Percentiles rank a stretch among this genome's conserved stretches.
Evolutionary conservation across 2,888 invertebrate species (phyloP).

Genomic region (Lobophora halterata): DNA sequence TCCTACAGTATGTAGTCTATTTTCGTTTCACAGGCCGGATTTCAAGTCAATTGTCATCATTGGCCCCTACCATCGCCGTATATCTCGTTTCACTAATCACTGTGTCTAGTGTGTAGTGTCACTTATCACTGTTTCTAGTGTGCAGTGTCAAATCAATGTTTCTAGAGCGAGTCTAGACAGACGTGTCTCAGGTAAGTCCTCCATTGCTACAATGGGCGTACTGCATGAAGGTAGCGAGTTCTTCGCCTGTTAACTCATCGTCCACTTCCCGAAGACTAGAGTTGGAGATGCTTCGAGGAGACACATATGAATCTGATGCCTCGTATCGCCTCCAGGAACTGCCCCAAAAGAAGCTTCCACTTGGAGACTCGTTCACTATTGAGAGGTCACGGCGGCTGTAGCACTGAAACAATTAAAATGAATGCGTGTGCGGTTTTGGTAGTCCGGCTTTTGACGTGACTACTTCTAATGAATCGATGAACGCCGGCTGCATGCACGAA

Average conservation of each 20-base stretch:
- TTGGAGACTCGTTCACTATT: slow-evolving; percentile 63
- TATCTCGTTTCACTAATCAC: not conserved
- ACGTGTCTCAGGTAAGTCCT: slow-evolving; percentile 68
- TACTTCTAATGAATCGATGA: too few relatives aligned
- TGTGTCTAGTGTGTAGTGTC: too few relatives aligned
- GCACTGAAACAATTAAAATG: slow-evolving; percentile 45
- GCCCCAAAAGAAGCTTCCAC: slow-evolving; percentile 60
- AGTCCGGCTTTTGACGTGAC: too few relatives aligned
- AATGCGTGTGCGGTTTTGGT: too few relatives aligned
- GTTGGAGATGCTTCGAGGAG: slow-evolving; percentile 84
- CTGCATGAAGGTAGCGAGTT: slow-evolving; percentile 85
- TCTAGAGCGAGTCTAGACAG: slow-evolving; percentile 36
- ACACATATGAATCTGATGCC: slow-evolving; percentile 67
- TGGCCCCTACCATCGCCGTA: not conserved
- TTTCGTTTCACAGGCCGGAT: too few relatives aligned
- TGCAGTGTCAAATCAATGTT: not conserved
- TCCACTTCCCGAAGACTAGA: slow-evolving; percentile 88
- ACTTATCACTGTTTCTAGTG: slow-evolving; percentile 3
- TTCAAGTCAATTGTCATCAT: not conserved
- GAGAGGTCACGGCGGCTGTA: slow-evolving; percentile 58
- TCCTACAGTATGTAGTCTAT: too few relatives aligned
- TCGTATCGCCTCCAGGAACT: slow-evolving; percentile 56
- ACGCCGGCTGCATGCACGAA: too few relatives aligned
- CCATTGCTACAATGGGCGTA: slow-evolving; percentile 81
- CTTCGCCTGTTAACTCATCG: slow-evolving; percentile 84